Evolutionary conservation across 2,797 vertebrate species (phyloP).

Genomic region (Forpus xanthops): DNA sequence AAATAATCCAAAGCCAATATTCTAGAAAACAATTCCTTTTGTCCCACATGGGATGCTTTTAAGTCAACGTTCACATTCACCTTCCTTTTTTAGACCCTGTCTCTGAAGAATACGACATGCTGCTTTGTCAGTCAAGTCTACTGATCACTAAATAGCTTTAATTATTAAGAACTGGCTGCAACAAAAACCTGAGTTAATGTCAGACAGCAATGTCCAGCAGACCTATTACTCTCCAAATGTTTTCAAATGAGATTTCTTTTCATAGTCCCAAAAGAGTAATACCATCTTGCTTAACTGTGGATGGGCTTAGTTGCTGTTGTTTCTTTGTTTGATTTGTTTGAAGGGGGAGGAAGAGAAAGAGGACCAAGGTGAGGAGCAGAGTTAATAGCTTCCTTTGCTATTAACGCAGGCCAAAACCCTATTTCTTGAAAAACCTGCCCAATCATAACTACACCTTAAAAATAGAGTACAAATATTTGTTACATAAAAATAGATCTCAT

Average conservation of each 20-base stretch:
- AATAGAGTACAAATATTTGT: slow-evolving; percentile 23
- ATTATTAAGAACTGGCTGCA: background rate
- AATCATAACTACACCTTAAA: background rate
- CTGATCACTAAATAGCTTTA: background rate
- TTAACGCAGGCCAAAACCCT: background rate
- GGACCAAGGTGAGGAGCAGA: background rate
- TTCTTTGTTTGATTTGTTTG: background rate
- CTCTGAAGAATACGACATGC: background rate
- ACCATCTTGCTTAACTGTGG: background rate
- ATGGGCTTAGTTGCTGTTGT: background rate
- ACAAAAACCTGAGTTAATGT: background rate
- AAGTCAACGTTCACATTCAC: background rate
- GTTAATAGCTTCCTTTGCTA: background rate
- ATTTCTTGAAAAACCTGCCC: background rate
- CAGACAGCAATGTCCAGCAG: background rate
- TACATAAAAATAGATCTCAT: slow-evolving; percentile 33
- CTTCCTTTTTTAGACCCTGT: background rate
- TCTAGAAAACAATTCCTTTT: background rate
- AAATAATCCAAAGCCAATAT: background rate
- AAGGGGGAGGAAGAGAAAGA: fast-evolving
- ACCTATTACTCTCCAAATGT: background rate
- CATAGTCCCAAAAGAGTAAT: background rate
- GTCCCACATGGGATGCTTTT: background rate
- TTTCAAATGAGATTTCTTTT: background rate
- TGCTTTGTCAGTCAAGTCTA: background rate